Conservation (phyloP, 1,140 invertebrate genomes). For the Artemia franciscana region DNA sequence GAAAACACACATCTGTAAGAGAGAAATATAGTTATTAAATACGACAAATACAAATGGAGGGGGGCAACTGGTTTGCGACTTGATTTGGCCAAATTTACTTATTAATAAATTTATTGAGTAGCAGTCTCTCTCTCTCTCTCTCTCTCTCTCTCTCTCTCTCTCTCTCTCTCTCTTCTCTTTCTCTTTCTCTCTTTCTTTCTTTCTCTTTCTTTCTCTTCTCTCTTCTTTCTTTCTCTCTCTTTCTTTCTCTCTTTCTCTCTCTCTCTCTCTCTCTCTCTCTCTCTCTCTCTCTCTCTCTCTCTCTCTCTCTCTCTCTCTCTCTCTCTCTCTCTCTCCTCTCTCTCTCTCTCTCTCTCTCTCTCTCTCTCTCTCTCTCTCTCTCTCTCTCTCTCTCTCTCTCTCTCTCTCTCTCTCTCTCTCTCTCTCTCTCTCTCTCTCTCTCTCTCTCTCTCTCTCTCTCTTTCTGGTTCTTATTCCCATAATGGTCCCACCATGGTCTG, state of each 20-base stretch:
- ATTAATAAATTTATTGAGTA: too few relatives aligned
- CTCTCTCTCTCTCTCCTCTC: neutral
- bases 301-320: neutral
- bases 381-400: constrained; percentile 1
- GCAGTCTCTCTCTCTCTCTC: too few relatives aligned
- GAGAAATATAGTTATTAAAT: too few relatives aligned
- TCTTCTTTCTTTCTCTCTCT: neutral
- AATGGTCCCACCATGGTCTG: too few relatives aligned
- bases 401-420: neutral
- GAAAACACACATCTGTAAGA: too few relatives aligned
- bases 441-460: neutral
- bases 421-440: neutral
- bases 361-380: too few relatives aligned
- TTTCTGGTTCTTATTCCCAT: neutral
- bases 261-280: constrained; percentile 6
- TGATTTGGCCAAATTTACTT: too few relatives aligned
- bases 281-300: constrained; percentile 6
- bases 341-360: too few relatives aligned
- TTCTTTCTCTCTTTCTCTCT: constrained; percentile 2
- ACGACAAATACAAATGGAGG: too few relatives aligned
- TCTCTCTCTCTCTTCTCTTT: neutral
- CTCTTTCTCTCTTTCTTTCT: constrained; percentile 2
- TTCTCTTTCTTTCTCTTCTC: neutral
- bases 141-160: too few relatives aligned
- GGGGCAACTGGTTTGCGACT: too few relatives aligned